These are phyloP conservation scores for Brachyrhaphis roseni DNA, from an alignment of 2,797 vertebrate species.

Conservation along the genomic window DNA sequence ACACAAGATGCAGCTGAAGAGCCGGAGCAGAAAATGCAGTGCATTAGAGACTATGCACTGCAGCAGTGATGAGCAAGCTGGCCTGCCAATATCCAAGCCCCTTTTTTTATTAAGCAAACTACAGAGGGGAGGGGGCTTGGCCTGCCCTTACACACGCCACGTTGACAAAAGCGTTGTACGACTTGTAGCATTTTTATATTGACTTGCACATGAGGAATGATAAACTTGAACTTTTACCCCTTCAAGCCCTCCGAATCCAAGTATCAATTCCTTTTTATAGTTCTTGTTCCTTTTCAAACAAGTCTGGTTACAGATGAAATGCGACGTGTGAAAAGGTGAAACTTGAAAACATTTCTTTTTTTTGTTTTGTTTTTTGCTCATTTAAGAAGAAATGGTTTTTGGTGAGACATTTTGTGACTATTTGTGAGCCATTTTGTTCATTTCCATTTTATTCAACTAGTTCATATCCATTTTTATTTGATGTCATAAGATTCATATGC, in stretches of 20 bases:
- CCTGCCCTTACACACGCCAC: constrained; percentile 62
- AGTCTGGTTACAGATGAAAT: constrained; percentile 52
- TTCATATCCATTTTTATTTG: constrained; percentile 39
- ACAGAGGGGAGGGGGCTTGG: constrained; percentile 45
- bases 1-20: constrained; percentile 41
- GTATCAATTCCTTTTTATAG: constrained; percentile 49
- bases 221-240: constrained; percentile 77
- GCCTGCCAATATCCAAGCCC: constrained; percentile 76
- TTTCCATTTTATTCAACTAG: constrained; percentile 45
- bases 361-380: constrained; percentile 1
- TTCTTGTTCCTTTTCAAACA: constrained; percentile 64
- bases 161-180: constrained; percentile 69
- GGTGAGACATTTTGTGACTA: constrained; percentile 43
- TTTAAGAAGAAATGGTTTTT: constrained; percentile 56
- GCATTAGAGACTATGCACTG: constrained; percentile 56
- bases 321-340: constrained; percentile 63
- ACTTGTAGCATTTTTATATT: constrained; percentile 86
- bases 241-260: constrained; percentile 59
- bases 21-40: constrained; percentile 47
- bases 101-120: constrained; percentile 67
- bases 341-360: constrained; percentile 67
- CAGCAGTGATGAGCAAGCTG: constrained; percentile 58
- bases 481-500: constrained; percentile 69
- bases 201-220: constrained; percentile 84
- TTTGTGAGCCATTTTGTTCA: constrained; percentile 63